Conservation (phyloP, 2,797 vertebrate genomes). For the Pampus argenteus region DNA sequence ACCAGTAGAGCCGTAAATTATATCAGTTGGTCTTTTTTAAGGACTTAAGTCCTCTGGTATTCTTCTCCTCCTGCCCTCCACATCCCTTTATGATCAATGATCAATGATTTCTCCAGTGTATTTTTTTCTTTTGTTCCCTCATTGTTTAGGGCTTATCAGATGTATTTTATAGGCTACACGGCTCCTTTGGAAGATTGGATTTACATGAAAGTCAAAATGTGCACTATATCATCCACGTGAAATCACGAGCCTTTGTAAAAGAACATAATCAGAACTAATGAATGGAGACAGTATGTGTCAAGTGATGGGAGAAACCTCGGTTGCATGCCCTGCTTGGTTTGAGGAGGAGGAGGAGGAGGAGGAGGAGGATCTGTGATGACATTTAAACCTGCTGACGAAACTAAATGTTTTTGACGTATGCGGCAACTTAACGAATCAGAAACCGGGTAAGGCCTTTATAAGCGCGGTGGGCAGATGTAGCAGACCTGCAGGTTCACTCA, state of each 20-base stretch:
- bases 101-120: too few relatives aligned
- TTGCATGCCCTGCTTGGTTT: not conserved
- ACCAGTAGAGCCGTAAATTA: too few relatives aligned
- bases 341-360: too few relatives aligned
- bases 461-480: slow-evolving; percentile 2
- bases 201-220: not conserved
- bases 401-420: slow-evolving; percentile 50
- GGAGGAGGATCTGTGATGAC: slow-evolving; percentile 8
- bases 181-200: not conserved
- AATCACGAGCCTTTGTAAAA: slow-evolving; percentile 28
- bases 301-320: slow-evolving; percentile 28
- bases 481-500: not conserved
- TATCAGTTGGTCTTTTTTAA: too few relatives aligned
- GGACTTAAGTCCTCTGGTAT: too few relatives aligned
- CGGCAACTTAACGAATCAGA: slow-evolving; percentile 48
- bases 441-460: slow-evolving; percentile 47
- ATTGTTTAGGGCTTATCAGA: not conserved
- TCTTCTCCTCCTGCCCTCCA: too few relatives aligned
- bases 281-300: slow-evolving; percentile 12
- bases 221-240: slow-evolving; percentile 10
- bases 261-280: slow-evolving; percentile 13
- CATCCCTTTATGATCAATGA: too few relatives aligned
- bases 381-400: slow-evolving; percentile 51
- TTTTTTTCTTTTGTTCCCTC: too few relatives aligned
- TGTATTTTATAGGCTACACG: too few relatives aligned